Base-by-base conservation (phyloP, 2,888 invertebrate species). In the Cyclophora punctaria region DNA sequence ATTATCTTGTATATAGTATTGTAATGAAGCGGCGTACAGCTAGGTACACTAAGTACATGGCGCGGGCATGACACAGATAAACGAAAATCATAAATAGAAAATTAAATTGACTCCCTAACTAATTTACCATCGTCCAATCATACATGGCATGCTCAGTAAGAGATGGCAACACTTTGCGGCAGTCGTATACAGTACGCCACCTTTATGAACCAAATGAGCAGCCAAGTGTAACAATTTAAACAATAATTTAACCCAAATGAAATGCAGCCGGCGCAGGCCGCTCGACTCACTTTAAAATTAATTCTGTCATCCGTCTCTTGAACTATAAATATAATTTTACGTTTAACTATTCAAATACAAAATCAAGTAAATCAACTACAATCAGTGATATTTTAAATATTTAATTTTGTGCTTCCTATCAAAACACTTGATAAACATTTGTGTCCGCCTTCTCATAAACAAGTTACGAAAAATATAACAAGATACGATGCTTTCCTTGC, bases 1-100 rank as follows among this genome's bases (percentile, higher is more conserved):
- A 81, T 83, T 78, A 79, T 83, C 70, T 80, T 81, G 82, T 85
- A 80, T 81, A 52, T 81, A 77, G 75, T 81, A 78, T 79, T 81
- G 76, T 77, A 76, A 78, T 82, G 82, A 84, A 85, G 85, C 84
- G 67, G 78, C 77, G 73, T 79, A 83, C 78, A 78, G 62, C 77
- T 80, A 37, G 81, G 78, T 79, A 76, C 74, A 74, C 80, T 84
- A 84, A 75, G 44, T 44, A 20, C 20, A 69, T 70, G 78, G 73
- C 73, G 70, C 72, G 71, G 74, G 73, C 70, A 73, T 73, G 71
- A 68, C 59, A 46, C 48, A 40, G 41, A 44, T 43, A 56, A 65
- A 65, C 60, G 57, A 57, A 65, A 57, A 62, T 65, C 61, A 58
- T 62, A 64, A 69, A 65, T 56, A 68, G 5, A 66, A 64, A 64